Conservation (phyloP, 2,113 vertebrate genomes). For the Fregata magnificens region DNA sequence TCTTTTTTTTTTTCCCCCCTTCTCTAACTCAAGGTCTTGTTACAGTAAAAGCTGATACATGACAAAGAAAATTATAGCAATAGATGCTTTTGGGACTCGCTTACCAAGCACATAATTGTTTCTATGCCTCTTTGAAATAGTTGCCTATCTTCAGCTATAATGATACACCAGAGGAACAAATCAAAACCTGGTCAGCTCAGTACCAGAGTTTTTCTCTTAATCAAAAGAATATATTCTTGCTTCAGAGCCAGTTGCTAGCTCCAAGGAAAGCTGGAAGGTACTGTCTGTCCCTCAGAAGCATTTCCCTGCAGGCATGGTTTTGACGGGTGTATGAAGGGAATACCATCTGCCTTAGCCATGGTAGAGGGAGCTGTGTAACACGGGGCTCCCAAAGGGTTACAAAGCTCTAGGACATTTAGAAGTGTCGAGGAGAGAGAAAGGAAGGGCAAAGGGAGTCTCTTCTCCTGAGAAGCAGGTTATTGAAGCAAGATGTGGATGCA, state of each 20-base stretch:
- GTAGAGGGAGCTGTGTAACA: background rate
- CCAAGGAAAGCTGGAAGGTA: background rate
- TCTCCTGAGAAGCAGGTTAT: background rate
- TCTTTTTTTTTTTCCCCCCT: accelerated
- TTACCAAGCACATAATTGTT: background rate
- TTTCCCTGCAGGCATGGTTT: conserved; percentile 22
- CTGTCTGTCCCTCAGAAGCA: background rate
- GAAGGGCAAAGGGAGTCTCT: background rate
- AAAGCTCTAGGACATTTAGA: background rate
- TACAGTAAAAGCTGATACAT: background rate
- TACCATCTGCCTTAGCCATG: background rate
- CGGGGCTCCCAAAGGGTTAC: background rate
- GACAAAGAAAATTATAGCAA: background rate
- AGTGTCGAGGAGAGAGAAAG: background rate
- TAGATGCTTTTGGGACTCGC: background rate
- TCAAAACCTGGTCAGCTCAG: background rate
- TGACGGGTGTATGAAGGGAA: background rate
- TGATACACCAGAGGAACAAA: background rate
- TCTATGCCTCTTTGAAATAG: background rate
- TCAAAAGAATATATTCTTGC: conserved; percentile 11
- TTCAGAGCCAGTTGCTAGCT: background rate
- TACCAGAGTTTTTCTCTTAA: background rate
- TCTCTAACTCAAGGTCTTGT: background rate
- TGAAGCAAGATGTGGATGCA: background rate
- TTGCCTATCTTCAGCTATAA: background rate